phyloP scores from a whole-genome alignment of 2,113 vertebrate species.

The Serilophus lunatus region DNA sequence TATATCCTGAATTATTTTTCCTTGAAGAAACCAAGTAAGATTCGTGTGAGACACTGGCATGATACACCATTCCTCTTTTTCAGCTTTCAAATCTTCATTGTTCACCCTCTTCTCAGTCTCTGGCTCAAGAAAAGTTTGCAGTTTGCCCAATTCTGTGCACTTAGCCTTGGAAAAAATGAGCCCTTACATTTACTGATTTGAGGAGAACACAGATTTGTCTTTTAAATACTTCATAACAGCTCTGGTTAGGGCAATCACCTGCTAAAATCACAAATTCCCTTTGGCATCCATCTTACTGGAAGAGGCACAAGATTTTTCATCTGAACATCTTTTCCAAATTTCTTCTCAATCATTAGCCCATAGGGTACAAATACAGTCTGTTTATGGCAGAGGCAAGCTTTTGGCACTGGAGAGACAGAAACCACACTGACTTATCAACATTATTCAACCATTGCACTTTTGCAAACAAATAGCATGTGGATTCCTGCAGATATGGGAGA shows the following conservation, averaged over 20 bases:
- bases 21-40: neutral
- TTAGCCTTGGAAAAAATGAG: neutral
- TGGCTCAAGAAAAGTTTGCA: neutral
- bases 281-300: neutral
- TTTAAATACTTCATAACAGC: neutral
- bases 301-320: neutral
- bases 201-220: neutral
- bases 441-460: neutral
- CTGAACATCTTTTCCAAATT: neutral
- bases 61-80: neutral
- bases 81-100: neutral
- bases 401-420: neutral
- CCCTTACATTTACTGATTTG: neutral
- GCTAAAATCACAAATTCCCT: neutral
- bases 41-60: neutral
- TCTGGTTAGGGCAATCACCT: neutral
- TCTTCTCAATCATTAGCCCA: neutral
- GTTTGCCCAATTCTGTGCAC: neutral
- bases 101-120: neutral
- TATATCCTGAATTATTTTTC: neutral
- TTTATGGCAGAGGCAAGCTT: neutral
- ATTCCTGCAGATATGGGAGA: neutral
- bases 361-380: neutral
- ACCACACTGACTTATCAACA: neutral
- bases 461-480: neutral